Evolutionary conservation across 2,888 invertebrate genomes (phyloP).

Genomic region (Lepidochitona cinerea): DNA sequence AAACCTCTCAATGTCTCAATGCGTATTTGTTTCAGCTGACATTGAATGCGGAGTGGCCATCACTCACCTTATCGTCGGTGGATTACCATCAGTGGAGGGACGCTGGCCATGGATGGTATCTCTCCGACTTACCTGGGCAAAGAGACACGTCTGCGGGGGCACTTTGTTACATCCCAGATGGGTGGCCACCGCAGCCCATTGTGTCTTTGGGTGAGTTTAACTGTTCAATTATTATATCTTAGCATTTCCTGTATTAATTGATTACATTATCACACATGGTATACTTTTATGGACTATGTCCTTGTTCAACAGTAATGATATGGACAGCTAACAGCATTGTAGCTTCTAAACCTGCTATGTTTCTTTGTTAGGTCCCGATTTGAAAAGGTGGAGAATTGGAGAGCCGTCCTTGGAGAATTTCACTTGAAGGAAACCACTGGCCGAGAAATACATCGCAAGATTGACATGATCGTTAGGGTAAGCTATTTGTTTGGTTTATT

Average conservation of each 20-base stretch:
- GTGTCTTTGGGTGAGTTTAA: conserved; percentile 39
- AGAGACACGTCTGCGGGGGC: conserved; percentile 45
- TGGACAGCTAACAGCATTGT: neutral
- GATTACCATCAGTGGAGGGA: conserved; percentile 35
- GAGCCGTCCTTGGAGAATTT: conserved; percentile 31
- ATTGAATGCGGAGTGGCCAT: conserved; percentile 40
- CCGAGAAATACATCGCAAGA: conserved; percentile 25
- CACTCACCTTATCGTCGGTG: conserved; percentile 44
- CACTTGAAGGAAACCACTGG: conserved; percentile 21
- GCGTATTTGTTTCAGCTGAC: neutral
- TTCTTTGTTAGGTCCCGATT: conserved; percentile 25
- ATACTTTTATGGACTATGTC: neutral
- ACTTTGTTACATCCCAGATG: conserved; percentile 44
- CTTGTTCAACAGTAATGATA: no score
- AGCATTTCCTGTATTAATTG: neutral
- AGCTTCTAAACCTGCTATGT: neutral
- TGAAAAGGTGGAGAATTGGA: conserved; percentile 32
- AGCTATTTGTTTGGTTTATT: no score
- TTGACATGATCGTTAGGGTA: conserved; percentile 34
- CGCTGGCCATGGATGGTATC: conserved; percentile 50
- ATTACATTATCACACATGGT: neutral
- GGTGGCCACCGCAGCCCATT: conserved; percentile 49
- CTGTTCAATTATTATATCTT: neutral
- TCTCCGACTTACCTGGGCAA: conserved; percentile 40
- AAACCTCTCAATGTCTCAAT: no score